Base-by-base conservation (phyloP, 2,797 vertebrate species). In the Sebastes matsubarae region DNA sequence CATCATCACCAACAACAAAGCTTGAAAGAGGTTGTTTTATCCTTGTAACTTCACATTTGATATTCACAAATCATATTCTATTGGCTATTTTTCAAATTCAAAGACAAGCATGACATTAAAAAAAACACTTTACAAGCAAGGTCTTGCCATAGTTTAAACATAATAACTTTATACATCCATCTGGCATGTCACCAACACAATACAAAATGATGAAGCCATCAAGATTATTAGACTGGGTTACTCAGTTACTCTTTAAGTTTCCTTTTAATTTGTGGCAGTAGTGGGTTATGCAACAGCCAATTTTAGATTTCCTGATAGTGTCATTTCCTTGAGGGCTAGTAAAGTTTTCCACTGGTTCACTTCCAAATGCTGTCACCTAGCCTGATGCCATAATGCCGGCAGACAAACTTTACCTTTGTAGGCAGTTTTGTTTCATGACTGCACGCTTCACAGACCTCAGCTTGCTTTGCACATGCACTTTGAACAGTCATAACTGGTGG, bases 341-440 rank as follows among this genome's bases (percentile, higher is more conserved):
- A 10, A 52, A 52, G 18, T 52, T 52, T 52, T 52, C 50, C 50
- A 52, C 50, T 52, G 50, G 13, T 61, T 79, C 32, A 68, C 36
- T 71, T 27, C 16, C 32, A 54, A 9, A 52, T n/a, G 50, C 18
- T 50, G 46, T 64, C 16, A 38, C 20, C 20, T 24, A 22, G 16
- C 10, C n/a, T 68, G n/a, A 59, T 38, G 16, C 18, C 65, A n/a
- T 6, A 55, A 72, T 13, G 3, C 57, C 68, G 55, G 36, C 32
- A 50, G 70, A 82, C n/a, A 71, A 38, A 59, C 22, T 24, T 73
- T 8, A 59, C 34, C 16, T 50, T 50, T 67, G 52, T 61, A 64
- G 54, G 61, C 38, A 3, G 24, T 66, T 59, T 71, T 32, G 60
- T 79, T 71, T 80, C 5, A 76, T 54, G 54, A 46, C 65, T 50